Evolutionary conservation across 2,797 vertebrate species (phyloP), one percentile per base, ranked within the genome.

Genomic region (Triplophysa bombifrons): DNA sequence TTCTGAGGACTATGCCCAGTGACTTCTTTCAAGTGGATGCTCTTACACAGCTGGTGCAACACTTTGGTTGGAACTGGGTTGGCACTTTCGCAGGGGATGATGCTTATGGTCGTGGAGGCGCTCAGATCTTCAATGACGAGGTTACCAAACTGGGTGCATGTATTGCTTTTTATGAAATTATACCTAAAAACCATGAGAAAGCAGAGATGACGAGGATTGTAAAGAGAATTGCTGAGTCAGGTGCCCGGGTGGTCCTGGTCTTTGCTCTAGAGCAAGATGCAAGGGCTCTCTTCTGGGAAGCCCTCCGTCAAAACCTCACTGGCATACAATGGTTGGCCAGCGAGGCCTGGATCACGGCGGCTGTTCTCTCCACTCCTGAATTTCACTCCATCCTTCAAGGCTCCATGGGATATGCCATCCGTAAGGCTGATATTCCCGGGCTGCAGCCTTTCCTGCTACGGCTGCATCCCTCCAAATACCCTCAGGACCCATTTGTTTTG

Each of bases 281-380:
- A 58, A 91, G 84, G 4, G 90, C 91, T 2, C 83, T 95, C 46
- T 93, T 95, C 79, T 88, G 89, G 73, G 91, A 93, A 82, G 92
- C 83, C 34, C 85, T 91, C 60, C 90, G 86, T 85, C 87, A 92
- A 78, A 91, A 89, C n/a, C 89, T 95, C 58, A 90, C 87, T 53
- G 93, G 91, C 9, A 91, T 94, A 61, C 93, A 94, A 75, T 95
- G 94, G 94, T 83, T 95, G 70, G 93, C 93, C 41, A 94, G 94
- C 27, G 93, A 95, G 82, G 94, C 94, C 22, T 95, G 94, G 94
- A 94, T 92, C 83, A 95, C 94, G 14, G 93, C 94, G n/a, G 88
- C 93, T 0, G 77, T 94, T 64, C 90, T 95, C 75, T 92, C 93
- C 12, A 88, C 83, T 2, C 91, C 91, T 0, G 80, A 89, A 77